phyloP scores from a whole-genome alignment of 1,140 invertebrate genomes.

The Drosophila suzukii region DNA sequence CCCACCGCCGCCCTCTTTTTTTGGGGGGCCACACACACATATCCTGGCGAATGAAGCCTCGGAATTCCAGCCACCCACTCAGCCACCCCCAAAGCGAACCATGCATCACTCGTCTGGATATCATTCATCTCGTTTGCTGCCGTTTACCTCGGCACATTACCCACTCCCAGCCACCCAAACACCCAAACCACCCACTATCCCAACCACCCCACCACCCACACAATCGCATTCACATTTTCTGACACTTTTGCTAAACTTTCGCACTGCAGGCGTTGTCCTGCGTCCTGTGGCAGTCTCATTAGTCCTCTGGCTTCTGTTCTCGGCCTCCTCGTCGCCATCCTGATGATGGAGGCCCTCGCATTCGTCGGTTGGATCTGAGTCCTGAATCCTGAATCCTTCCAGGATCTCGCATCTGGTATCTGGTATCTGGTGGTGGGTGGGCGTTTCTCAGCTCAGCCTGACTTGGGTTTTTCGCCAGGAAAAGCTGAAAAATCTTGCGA shows the following conservation, averaged over 20 bases:
- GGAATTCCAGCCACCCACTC: constrained; percentile 45
- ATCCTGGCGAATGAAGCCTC: constrained; percentile 75
- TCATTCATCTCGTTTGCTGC: constrained; percentile 76
- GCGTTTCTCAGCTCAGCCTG: constrained; percentile 27
- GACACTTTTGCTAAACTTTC: constrained; percentile 71
- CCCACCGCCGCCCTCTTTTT: constrained; percentile 3
- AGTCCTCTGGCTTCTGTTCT: constrained; percentile 41
- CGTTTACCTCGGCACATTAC: constrained; percentile 76
- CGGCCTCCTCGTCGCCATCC: constrained; percentile 31
- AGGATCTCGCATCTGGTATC: not conserved
- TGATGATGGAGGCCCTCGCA: constrained; percentile 10
- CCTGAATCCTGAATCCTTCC: not conserved
- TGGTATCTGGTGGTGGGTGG: constrained; percentile 26
- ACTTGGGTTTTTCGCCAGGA: constrained; percentile 2
- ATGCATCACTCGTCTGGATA: constrained; percentile 83
- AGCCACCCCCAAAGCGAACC: constrained; percentile 68
- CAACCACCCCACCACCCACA: constrained; percentile 29
- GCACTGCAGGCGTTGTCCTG: constrained; percentile 56
- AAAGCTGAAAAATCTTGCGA: constrained; percentile 11
- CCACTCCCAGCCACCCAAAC: constrained; percentile 13
- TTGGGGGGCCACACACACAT: constrained; percentile 13
- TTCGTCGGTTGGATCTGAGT: constrained; percentile 23
- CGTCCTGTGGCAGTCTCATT: constrained; percentile 53
- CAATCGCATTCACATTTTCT: constrained; percentile 42
- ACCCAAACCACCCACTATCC: constrained; percentile 1